A percentile compares a stretch with the other conserved stretches of the same genome.
phyloP scores from a whole-genome alignment of 2,113 vertebrate genomes.

The Pseudopodoces humilis region DNA sequence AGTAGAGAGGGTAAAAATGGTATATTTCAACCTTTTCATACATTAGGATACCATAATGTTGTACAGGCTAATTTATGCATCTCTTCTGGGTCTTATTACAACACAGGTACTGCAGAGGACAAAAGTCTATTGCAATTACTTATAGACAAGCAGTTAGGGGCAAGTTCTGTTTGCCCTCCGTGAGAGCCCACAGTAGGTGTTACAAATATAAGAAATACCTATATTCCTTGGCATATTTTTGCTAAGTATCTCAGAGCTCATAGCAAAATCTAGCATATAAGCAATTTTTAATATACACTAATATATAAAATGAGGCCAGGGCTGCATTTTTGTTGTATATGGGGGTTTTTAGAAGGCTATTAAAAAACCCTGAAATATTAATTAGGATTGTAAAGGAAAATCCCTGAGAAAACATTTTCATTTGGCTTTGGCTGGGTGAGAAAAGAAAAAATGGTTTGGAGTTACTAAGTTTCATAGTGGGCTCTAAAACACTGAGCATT shows the following conservation, averaged over 20 bases:
- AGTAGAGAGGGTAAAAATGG: neutral
- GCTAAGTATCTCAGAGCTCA: neutral
- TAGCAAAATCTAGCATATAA: neutral
- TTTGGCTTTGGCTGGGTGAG: neutral
- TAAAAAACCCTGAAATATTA: neutral
- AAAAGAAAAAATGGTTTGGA: neutral
- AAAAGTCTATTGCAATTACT: neutral
- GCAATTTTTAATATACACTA: neutral
- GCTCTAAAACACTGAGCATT: neutral
- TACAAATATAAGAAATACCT: neutral
- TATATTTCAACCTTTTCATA: neutral
- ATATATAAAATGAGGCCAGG: neutral
- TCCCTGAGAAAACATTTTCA: neutral
- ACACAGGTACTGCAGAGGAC: neutral
- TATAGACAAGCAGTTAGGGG: neutral
- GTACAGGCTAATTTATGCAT: neutral
- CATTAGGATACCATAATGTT: neutral
- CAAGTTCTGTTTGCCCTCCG: neutral
- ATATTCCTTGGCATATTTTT: neutral
- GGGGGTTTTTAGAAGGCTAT: neutral
- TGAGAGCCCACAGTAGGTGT: neutral
- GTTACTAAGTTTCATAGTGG: neutral
- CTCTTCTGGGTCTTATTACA: neutral
- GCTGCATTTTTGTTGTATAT: neutral
- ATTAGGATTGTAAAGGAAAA: neutral